These are phyloP conservation scores for Kryptolebias ocellatus DNA, from an alignment of 2,797 vertebrate genomes.

Conservation along the genomic window DNA sequence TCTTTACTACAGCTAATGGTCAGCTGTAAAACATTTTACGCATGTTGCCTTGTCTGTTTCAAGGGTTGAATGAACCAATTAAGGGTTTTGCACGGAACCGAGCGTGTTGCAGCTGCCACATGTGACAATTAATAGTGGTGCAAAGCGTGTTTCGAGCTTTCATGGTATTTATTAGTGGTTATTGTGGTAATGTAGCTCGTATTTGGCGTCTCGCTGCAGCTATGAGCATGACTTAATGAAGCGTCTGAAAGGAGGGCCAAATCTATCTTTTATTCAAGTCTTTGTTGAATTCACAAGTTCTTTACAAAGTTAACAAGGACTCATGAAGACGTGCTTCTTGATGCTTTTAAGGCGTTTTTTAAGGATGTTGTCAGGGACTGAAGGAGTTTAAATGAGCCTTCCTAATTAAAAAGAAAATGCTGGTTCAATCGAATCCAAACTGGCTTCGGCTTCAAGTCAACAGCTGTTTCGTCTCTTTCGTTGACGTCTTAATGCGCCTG, in stretches of 20 bases:
- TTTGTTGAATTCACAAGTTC: too few species aligned
- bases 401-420: too few species aligned
- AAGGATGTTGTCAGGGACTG: too few species aligned
- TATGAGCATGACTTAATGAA: conserved; percentile 3
- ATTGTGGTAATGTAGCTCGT: conserved; percentile 34
- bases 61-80: conserved; percentile 45
- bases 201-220: conserved; percentile 33
- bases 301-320: too few species aligned
- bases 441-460: background rate
- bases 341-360: too few species aligned
- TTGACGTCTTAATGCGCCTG: background rate
- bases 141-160: conserved; percentile 62
- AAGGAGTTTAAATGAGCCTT: too few species aligned
- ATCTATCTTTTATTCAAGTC: too few species aligned
- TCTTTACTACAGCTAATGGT: conserved; percentile 56
- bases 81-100: conserved; percentile 43
- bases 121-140: conserved; percentile 48
- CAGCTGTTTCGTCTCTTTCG: background rate
- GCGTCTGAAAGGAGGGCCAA: too few species aligned
- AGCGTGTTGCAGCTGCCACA: conserved; percentile 26
- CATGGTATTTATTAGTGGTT: conserved; percentile 49
- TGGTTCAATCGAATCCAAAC: too few species aligned
- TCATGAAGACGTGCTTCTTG: too few species aligned
- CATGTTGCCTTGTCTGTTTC: conserved; percentile 31
- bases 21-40: conserved; percentile 54